Evolutionary conservation across 2,797 vertebrate species (phyloP).

Genomic region (Acestrorhynchus altus): DNA sequence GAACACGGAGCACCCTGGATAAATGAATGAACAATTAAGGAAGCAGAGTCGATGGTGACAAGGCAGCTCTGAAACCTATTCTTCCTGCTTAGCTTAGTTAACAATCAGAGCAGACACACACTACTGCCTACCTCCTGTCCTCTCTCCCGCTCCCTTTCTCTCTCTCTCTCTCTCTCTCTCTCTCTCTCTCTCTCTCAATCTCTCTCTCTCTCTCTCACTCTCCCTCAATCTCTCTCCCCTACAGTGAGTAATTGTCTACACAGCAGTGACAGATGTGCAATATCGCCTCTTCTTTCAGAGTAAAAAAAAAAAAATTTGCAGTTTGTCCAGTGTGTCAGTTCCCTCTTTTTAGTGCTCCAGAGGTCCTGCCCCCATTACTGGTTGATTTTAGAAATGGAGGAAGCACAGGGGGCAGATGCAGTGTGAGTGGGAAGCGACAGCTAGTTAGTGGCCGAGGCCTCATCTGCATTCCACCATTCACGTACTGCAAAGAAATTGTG

Average conservation of each 20-base stretch:
- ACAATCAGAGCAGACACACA: constrained; percentile 72
- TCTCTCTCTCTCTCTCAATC: constrained; percentile 53
- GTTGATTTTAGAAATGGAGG: constrained; percentile 98
- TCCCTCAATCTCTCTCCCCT: constrained; percentile 59
- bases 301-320: constrained; percentile 90
- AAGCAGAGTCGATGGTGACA: constrained; percentile 60
- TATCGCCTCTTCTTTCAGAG: constrained; percentile 89
- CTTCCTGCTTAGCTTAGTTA: constrained; percentile 72
- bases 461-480: constrained; percentile 89
- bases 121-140: constrained; percentile 59
- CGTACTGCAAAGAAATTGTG: constrained; percentile 83
- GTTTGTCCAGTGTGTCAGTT: constrained; percentile 96
- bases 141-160: constrained; percentile 53
- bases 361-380: constrained; percentile 99
- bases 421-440: constrained; percentile 75
- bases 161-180: constrained; percentile 40
- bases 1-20: constrained; percentile 60
- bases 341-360: constrained; percentile 92
- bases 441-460: constrained; percentile 77
- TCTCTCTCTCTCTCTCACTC: constrained; percentile 31
- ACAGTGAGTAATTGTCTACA: constrained; percentile 85
- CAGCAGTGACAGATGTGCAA: constrained; percentile 94
- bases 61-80: constrained; percentile 44
- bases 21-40: constrained; percentile 63
- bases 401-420: constrained; percentile 81